Evolutionary conservation across 1,140 invertebrate genomes (phyloP).

Genomic region (Zaprionus tsacasi): DNA sequence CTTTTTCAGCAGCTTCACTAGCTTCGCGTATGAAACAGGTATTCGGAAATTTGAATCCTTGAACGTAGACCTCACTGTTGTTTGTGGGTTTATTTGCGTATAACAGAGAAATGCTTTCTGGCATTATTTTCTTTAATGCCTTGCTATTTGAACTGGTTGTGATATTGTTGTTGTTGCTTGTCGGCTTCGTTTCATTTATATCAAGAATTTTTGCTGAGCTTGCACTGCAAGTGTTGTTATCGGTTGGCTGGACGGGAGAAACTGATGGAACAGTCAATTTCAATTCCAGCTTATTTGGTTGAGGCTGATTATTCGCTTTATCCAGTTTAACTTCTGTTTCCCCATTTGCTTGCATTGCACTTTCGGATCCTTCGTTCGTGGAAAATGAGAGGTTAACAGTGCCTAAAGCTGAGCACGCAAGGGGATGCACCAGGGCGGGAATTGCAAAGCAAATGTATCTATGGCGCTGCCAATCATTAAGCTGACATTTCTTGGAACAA

Average conservation of each 20-base stretch:
- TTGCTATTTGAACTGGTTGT: no score
- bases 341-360: not conserved
- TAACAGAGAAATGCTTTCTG: not conserved
- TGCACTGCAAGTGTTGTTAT: not conserved
- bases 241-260: not conserved
- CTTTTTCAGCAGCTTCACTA: constrained; percentile 34
- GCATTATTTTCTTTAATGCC: not conserved
- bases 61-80: constrained; percentile 35
- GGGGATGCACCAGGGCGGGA: constrained; percentile 53
- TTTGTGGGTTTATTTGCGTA: constrained; percentile 26
- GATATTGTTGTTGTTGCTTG: not conserved
- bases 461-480: constrained; percentile 58
- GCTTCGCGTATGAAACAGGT: constrained; percentile 57
- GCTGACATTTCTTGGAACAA: constrained; percentile 60
- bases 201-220: not conserved
- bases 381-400: not conserved
- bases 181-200: constrained; percentile 1
- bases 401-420: constrained; percentile 26
- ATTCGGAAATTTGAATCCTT: constrained; percentile 58
- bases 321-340: not conserved
- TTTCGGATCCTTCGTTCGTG: not conserved
- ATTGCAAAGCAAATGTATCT: constrained; percentile 65
- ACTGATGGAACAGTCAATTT: not conserved
- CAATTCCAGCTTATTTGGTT: not conserved
- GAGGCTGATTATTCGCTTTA: not conserved